These are phyloP conservation scores for Bungarus multicinctus DNA, from an alignment of 2,113 vertebrate genomes.

Conservation along the genomic window DNA sequence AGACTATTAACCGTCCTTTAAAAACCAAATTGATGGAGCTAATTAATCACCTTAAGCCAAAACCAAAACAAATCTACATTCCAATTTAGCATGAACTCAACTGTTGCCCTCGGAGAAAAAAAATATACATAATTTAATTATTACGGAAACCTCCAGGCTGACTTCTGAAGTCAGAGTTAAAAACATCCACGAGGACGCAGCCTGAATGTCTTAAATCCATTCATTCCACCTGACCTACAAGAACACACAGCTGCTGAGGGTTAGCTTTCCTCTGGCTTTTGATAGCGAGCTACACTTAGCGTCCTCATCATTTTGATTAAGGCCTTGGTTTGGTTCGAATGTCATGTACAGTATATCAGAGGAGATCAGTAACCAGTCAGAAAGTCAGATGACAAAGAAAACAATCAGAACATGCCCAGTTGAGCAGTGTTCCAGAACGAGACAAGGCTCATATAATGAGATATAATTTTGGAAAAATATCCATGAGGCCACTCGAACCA, in stretches of 20 bases:
- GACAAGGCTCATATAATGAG: conserved; percentile 66
- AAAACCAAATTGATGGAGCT: background rate
- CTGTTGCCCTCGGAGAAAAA: background rate
- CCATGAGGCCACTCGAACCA: conserved; percentile 36
- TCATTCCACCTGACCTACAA: conserved; percentile 76
- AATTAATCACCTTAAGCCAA: background rate
- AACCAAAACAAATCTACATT: background rate
- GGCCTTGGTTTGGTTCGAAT: conserved; percentile 72
- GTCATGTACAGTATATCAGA: conserved; percentile 80
- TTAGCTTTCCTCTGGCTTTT: conserved; percentile 61
- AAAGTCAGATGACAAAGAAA: conserved; percentile 78
- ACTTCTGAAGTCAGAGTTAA: conserved; percentile 67
- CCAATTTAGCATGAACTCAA: background rate
- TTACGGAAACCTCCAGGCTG: conserved; percentile 41
- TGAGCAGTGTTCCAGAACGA: conserved; percentile 63
- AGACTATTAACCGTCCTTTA: background rate
- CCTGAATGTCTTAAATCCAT: conserved; percentile 65
- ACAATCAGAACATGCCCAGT: conserved; percentile 63
- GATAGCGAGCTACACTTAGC: conserved; percentile 70
- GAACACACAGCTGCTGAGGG: conserved; percentile 72
- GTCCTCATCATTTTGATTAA: conserved; percentile 79
- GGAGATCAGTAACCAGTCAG: conserved; percentile 76
- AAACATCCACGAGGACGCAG: conserved; percentile 55
- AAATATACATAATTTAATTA: background rate
- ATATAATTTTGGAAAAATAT: conserved; percentile 67